Evolutionary conservation across 2,113 vertebrate genomes (phyloP).

Genomic region (Corydoras sp.): DNA sequence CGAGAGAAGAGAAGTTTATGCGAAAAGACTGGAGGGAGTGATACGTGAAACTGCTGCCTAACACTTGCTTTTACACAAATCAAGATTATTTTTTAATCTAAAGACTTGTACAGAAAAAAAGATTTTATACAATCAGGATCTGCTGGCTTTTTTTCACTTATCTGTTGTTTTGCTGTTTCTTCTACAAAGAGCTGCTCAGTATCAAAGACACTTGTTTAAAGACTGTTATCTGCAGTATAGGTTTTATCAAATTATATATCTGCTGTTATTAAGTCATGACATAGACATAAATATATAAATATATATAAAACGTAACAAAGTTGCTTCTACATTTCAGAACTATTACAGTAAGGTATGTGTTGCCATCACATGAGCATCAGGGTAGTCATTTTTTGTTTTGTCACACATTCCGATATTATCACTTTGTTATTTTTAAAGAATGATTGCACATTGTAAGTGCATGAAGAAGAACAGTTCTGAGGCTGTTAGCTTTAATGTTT

Average conservation of each 20-base stretch:
- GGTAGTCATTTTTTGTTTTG: no score
- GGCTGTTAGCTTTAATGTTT: no score
- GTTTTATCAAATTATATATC: background rate
- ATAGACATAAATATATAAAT: background rate
- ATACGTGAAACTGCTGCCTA: slow-evolving; percentile 83
- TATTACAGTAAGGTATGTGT: slow-evolving; percentile 10
- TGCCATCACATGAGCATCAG: background rate
- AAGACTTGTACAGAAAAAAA: slow-evolving; percentile 55
- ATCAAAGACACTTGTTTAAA: background rate
- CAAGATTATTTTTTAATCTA: slow-evolving; percentile 35
- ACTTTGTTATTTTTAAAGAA: no score
- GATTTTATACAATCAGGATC: slow-evolving; percentile 60
- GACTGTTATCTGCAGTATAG: slow-evolving; percentile 4
- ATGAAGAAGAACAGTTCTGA: no score
- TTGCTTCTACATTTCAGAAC: slow-evolving; percentile 38
- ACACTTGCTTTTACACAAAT: slow-evolving; percentile 60
- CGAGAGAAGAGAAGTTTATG: slow-evolving; percentile 82
- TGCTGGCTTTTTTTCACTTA: slow-evolving; percentile 60
- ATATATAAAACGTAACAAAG: slow-evolving; percentile 26
- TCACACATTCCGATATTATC: no score
- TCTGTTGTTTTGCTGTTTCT: slow-evolving; percentile 66
- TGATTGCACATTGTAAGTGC: no score
- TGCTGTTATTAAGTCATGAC: no score
- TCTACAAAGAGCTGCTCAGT: slow-evolving; percentile 3
- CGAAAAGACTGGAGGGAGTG: slow-evolving; percentile 84